Evolutionary conservation across 2,113 vertebrate genomes (phyloP).

Genomic region (Serilophus lunatus): DNA sequence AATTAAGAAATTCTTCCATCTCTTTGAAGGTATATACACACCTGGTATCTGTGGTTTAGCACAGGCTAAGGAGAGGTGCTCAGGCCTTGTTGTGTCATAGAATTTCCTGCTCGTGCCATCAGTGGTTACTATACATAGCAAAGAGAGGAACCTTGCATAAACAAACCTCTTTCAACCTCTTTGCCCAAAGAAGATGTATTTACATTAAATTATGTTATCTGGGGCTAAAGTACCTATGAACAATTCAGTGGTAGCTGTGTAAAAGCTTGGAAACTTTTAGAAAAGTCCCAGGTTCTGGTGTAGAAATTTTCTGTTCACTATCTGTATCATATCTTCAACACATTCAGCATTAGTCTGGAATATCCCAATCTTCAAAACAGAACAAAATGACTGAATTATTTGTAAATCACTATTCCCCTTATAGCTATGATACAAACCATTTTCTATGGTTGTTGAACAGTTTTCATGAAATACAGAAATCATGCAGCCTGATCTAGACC

Average conservation of each 20-base stretch:
- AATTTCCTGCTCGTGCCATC: background rate
- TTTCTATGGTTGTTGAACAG: background rate
- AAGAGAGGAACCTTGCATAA: background rate
- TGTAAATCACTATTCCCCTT: background rate
- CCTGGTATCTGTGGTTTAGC: constrained; percentile 43
- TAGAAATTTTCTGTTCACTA: background rate
- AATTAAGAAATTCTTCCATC: constrained; percentile 42
- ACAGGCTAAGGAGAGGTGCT: background rate
- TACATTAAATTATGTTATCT: background rate
- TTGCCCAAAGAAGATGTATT: background rate
- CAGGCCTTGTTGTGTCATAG: background rate
- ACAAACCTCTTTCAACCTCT: background rate
- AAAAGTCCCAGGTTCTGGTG: background rate
- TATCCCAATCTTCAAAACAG: background rate
- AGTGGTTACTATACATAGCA: background rate
- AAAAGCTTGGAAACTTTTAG: background rate
- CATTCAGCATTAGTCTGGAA: background rate
- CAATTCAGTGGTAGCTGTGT: background rate
- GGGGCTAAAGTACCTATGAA: background rate
- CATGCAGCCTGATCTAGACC: background rate
- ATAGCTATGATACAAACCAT: background rate
- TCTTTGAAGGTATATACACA: constrained; percentile 33
- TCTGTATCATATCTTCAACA: background rate
- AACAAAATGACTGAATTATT: background rate
- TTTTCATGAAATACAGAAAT: background rate